Base-by-base conservation (phyloP, 2,797 vertebrate species). In the Cuculus canorus region DNA sequence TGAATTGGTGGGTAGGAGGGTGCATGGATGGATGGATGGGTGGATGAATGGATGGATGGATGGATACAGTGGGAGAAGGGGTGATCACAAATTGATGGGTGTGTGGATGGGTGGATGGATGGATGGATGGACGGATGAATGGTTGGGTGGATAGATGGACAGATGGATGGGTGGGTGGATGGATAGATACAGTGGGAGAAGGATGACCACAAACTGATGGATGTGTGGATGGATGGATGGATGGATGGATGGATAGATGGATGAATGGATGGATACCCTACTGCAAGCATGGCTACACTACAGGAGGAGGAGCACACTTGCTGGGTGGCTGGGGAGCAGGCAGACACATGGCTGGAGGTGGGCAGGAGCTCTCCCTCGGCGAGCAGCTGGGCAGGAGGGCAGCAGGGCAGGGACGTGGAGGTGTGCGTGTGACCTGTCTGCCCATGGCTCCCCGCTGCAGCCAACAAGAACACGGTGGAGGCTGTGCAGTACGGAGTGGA, bases 401-500 rank as follows among this genome's bases (percentile, higher is more conserved):
- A 37, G 52, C 0, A 0, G 21, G 37, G 4, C n/a, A 59, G 22
- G 56, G 30, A 3, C 32, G 1, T 2, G 1, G 59, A 71, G 28
- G 17, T 0, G 0, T 1, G 0, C 1, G 2, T n/a, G 50, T 91
- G 82, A 94, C 68, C 25, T 4, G 5, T 14, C 68, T 41, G 25
- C 73, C 64, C 2, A 1, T 57, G 95, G 14, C 37, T 66, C 24
- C 17, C 35, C 33, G 48, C 86, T 72, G 5, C 95, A 99, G 99
- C 98, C 75, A 99, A 99, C 98, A 99, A 99, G 98, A 99, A 99
- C 10, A 97, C 98, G 0, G 96, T 99, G 97, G 99, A 99, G 97
- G 98, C 98, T 0, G 98, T 99, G 76, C 99, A 99, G 97, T 99
- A 99, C 0, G 99, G 99, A 0, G 99, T 99, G 88, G 99, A 99